Evolutionary conservation across 2,113 vertebrate genomes (phyloP).

Genomic region (Pavo muticus): DNA sequence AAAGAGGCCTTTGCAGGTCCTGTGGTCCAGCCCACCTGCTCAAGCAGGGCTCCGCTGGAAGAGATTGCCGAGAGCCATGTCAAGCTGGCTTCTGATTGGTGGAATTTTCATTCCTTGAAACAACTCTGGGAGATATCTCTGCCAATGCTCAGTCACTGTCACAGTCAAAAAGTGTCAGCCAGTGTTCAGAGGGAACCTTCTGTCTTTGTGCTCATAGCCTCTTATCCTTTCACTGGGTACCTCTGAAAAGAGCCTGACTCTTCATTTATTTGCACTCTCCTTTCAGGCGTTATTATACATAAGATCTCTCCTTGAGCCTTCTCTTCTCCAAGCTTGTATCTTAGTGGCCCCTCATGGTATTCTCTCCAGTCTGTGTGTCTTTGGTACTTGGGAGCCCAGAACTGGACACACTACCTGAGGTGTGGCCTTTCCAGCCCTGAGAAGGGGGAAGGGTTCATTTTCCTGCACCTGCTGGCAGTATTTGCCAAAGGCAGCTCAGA

Average conservation of each 20-base stretch:
- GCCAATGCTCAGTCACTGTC: neutral
- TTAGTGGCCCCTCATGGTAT: neutral
- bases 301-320: neutral
- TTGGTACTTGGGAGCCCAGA: neutral
- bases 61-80: neutral
- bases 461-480: neutral
- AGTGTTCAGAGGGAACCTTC: neutral
- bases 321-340: neutral
- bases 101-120: too few relatives aligned
- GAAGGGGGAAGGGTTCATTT: neutral
- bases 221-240: neutral
- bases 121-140: neutral
- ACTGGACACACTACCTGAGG: neutral
- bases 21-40: neutral
- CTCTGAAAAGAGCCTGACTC: neutral
- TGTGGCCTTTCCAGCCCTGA: neutral
- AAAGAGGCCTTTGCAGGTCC: neutral
- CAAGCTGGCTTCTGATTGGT: neutral
- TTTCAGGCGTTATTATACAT: neutral
- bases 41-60: neutral
- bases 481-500: neutral
- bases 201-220: neutral
- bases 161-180: neutral
- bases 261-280: neutral
- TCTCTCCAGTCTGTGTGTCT: neutral